Percentiles rank a stretch among this genome's conserved stretches.
phyloP scores from a whole-genome alignment of 2,888 invertebrate genomes.

The Trichopria drosophilae region DNA sequence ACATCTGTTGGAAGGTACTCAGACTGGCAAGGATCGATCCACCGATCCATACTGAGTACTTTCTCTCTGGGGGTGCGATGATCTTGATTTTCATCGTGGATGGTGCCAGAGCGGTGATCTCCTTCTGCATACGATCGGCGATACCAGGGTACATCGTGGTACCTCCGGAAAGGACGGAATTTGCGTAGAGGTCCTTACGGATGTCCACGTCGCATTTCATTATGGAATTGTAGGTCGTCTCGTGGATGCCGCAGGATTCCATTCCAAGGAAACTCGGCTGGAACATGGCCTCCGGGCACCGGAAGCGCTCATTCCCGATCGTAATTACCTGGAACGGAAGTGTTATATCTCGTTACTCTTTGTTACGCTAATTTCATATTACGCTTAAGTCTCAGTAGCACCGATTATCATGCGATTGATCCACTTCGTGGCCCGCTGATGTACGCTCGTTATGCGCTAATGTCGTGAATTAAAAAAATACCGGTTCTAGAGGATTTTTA shows the following conservation, averaged over 20 bases:
- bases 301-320: constrained; percentile 61
- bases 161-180: constrained; percentile 62
- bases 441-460: too few relatives aligned
- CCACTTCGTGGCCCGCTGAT: too few relatives aligned
- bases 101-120: constrained; percentile 61
- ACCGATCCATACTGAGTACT: constrained; percentile 62
- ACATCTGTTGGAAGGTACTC: constrained; percentile 61
- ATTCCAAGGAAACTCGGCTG: constrained; percentile 63
- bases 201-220: constrained; percentile 68
- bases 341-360: too few relatives aligned
- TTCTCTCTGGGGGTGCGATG: constrained; percentile 61
- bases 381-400: too few relatives aligned
- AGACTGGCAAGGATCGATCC: constrained; percentile 60
- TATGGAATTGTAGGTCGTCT: constrained; percentile 65
- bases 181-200: constrained; percentile 63
- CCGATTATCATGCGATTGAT: too few relatives aligned
- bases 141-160: constrained; percentile 64
- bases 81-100: constrained; percentile 62
- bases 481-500: too few relatives aligned
- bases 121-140: constrained; percentile 61
- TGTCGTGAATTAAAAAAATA: too few relatives aligned
- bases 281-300: constrained; percentile 62
- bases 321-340: constrained; percentile 61
- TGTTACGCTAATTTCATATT: too few relatives aligned
- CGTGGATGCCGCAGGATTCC: constrained; percentile 64